Percentiles rank a stretch among this genome's conserved stretches.
Evolutionary conservation across 2,113 vertebrate genomes (phyloP).

Genomic region (Lophura nycthemera): DNA sequence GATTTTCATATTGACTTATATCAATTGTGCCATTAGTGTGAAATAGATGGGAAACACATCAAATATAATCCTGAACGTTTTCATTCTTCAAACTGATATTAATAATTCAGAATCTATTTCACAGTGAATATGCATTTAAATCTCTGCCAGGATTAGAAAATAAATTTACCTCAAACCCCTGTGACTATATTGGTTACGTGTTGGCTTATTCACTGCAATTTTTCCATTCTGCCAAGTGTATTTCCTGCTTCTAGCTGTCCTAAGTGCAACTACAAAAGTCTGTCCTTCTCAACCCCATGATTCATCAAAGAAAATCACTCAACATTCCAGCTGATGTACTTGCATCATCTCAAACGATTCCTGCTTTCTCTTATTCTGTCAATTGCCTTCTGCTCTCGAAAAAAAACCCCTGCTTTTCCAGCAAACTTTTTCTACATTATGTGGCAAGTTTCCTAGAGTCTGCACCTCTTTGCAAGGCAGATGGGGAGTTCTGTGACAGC

Average conservation of each 20-base stretch:
- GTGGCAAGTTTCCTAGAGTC: background rate
- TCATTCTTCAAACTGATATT: slow-evolving; percentile 51
- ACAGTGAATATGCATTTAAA: slow-evolving; percentile 25
- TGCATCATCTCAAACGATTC: background rate
- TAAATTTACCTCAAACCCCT: background rate
- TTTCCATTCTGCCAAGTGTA: background rate
- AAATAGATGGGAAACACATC: slow-evolving; percentile 39
- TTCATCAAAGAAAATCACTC: background rate
- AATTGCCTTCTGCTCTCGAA: background rate
- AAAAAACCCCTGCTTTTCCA: background rate
- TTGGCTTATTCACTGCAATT: background rate
- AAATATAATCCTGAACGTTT: slow-evolving; percentile 38
- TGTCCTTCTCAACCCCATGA: background rate
- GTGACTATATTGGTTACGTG: background rate
- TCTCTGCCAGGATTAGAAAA: background rate
- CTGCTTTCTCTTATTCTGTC: background rate
- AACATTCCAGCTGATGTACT: background rate
- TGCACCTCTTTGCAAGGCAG: slow-evolving; percentile 14
- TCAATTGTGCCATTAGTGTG: slow-evolving; percentile 50
- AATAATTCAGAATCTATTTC: slow-evolving; percentile 59
- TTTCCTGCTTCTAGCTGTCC: background rate
- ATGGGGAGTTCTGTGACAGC: slow-evolving; percentile 36
- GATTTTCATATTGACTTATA: slow-evolving; percentile 63
- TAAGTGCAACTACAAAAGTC: background rate
- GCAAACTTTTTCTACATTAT: background rate